These are phyloP conservation scores for Steatocranus sp. DNA, from an alignment of 2,797 vertebrate genomes.

Conservation along the genomic window DNA sequence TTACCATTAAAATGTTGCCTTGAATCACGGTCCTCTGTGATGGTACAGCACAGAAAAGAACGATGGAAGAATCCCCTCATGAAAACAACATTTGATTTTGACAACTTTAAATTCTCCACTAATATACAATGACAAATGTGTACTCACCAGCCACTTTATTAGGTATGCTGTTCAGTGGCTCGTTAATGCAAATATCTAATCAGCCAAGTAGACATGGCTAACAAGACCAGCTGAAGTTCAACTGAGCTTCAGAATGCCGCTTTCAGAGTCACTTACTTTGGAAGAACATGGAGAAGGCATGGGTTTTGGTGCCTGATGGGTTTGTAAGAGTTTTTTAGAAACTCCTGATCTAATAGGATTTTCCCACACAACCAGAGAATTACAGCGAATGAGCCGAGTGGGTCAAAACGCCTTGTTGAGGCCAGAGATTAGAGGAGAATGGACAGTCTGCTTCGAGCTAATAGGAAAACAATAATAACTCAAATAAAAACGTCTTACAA, in stretches of 20 bases:
- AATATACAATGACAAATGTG: not conserved
- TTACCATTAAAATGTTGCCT: not conserved
- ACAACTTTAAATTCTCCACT: not conserved
- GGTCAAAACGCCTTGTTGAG: not conserved
- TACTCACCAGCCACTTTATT: not conserved
- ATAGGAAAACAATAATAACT: not conserved
- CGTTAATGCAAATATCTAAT: not conserved
- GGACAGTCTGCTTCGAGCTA: not conserved
- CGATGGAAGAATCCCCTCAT: not conserved
- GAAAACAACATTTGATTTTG: not conserved
- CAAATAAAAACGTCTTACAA: not conserved
- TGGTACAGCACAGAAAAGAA: not conserved
- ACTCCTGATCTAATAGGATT: not conserved
- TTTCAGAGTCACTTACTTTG: not conserved
- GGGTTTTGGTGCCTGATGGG: not conserved
- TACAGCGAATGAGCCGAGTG: not conserved
- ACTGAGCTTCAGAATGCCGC: rapidly evolving
- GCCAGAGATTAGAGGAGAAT: not conserved
- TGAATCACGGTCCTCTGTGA: not conserved
- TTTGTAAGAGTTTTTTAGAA: not conserved
- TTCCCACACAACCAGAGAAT: not conserved
- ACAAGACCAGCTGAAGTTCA: not conserved
- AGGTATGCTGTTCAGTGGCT: not conserved
- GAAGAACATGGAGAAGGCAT: not conserved
- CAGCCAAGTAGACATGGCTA: not conserved